A percentile compares a stretch with the other conserved stretches of the same genome.
phyloP scores from a whole-genome alignment of 2,797 vertebrate genomes.

The Chaunax sp. region DNA sequence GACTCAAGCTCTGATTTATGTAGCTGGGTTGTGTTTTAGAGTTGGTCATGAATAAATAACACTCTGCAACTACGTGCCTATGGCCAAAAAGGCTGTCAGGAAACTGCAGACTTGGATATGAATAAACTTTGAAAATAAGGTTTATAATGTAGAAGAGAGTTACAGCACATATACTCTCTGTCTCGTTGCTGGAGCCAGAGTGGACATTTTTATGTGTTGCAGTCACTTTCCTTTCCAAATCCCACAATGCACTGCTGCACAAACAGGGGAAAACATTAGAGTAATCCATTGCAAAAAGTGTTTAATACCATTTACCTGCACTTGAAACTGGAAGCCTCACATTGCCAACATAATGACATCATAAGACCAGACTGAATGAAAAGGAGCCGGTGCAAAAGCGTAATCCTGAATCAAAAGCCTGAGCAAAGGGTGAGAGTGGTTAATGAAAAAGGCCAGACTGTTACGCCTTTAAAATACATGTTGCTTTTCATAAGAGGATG shows the following conservation, averaged over 20 bases:
- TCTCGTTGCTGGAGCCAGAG: conserved; percentile 10
- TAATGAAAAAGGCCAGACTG: conserved; percentile 41
- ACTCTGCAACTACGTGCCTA: conserved; percentile 2
- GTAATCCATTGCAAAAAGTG: conserved; percentile 28
- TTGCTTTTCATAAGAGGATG: conserved; percentile 33
- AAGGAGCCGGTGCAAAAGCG: conserved; percentile 55
- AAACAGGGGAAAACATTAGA: conserved; percentile 32
- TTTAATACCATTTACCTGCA: conserved; percentile 46
- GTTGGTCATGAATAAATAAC: conserved; percentile 42
- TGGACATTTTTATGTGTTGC: conserved; percentile 10
- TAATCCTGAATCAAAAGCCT: conserved; percentile 54
- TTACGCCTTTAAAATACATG: conserved; percentile 30
- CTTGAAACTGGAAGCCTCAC: conserved; percentile 55
- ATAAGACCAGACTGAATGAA: conserved; percentile 54
- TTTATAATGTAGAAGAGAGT: conserved; percentile 7
- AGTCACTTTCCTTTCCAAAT: conserved; percentile 24
- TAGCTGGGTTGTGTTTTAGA: conserved; percentile 45
- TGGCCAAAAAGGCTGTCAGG: background rate
- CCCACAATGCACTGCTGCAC: conserved; percentile 9
- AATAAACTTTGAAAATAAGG: conserved; percentile 7
- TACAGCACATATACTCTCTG: background rate
- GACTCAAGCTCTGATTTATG: conserved; percentile 49
- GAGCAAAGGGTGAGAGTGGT: conserved; percentile 36
- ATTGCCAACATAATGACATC: conserved; percentile 51
- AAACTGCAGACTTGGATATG: conserved; percentile 14